Percentiles rank a stretch among this genome's conserved stretches.
Evolutionary conservation across 2,888 invertebrate genomes (phyloP).

Genomic region (Sepioteuthis lessoniana): DNA sequence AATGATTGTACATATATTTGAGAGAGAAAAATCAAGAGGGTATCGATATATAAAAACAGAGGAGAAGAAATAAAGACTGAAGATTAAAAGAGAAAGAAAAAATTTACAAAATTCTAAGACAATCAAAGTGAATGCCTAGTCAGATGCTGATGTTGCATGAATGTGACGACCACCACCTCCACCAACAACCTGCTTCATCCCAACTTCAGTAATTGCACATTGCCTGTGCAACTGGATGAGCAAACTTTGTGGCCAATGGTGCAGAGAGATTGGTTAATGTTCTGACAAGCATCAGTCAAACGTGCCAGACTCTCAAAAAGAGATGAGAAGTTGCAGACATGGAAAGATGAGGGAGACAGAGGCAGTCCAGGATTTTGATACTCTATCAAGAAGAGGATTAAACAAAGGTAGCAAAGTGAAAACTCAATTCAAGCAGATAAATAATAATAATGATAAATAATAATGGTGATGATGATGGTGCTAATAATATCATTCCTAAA

Average conservation of each 20-base stretch:
- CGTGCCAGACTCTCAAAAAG: background rate
- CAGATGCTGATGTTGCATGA: background rate
- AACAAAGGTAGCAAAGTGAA: background rate
- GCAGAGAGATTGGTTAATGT: conserved; percentile 15
- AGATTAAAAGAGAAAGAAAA: background rate
- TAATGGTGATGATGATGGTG: background rate
- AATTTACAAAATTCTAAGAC: background rate
- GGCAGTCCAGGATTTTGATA: background rate
- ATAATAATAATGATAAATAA: background rate
- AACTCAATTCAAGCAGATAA: background rate
- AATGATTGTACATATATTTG: background rate
- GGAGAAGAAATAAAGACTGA: background rate
- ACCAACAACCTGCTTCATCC: background rate
- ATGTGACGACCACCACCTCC: too few species aligned
- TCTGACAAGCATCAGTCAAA: conserved; percentile 33
- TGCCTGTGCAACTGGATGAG: background rate
- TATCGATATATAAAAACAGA: background rate
- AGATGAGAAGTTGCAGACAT: conserved; percentile 24
- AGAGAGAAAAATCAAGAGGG: background rate
- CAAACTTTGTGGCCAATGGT: conserved; percentile 14
- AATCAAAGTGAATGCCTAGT: background rate
- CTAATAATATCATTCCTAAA: background rate
- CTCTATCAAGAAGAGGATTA: background rate
- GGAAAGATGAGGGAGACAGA: background rate
- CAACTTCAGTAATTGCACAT: background rate